Base-by-base conservation (phyloP, 2,888 invertebrate genomes). In the Xestia rhomboidea region DNA sequence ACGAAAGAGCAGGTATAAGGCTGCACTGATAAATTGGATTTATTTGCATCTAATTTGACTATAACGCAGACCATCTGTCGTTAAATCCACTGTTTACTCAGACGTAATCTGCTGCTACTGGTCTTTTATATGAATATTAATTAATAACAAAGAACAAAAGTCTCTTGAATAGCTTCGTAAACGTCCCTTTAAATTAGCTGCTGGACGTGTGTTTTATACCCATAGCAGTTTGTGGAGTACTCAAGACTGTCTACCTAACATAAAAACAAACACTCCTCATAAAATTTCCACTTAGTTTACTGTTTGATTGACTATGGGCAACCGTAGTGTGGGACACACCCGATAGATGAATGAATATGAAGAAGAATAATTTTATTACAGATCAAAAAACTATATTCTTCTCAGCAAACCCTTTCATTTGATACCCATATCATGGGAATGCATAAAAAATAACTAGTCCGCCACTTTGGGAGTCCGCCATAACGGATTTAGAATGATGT, bases 1-100 rank as follows among this genome's bases (percentile, higher is more conserved):
- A 83, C 83, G 83, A 18, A 77, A 64, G 34, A 60, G 62, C 73
- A 49, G 49, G 64, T 82, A 57, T 85, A 85, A 85, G 74, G 79
- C 70, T 75, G 86, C 30, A 67, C 68, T 73, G 78, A 85, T 77
- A 41, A 57, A 69, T 68, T 71, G 73, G 71, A 67, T 69, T 41
- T 63, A 82, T 85, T 82, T 69, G 66, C 74, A 85, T 83, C 8
- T 34, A 69, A 78, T 62, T 74, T 51, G 71, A 62, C 81, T 69
- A 13, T 76, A 60, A 66, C 62, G 34, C 66, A 60, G 54, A 62
- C 18, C 51, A 78, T 41, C 24, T 46, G 70, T 68, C 67, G n/a
- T 82, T 62, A 70, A 77, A 69, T 60, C 41, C 2, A 44, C 41
- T 30, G 51, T 76, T 64, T 46, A 68, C 41, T 79, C 34, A 10